These are phyloP conservation scores for Macropodus opercularis DNA, from an alignment of 2,797 vertebrate species.

Conservation along the genomic window DNA sequence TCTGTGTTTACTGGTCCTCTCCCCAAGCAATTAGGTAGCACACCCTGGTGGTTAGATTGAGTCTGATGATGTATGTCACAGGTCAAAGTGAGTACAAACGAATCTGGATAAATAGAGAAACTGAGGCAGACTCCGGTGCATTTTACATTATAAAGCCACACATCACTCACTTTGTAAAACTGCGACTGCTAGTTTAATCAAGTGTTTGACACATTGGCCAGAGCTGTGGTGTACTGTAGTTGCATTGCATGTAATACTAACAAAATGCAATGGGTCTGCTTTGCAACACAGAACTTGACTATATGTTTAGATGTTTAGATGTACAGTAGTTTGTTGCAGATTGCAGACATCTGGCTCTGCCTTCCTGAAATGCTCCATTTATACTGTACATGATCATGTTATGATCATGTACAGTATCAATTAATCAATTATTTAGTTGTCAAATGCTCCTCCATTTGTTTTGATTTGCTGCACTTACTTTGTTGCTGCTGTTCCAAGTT, in stretches of 20 bases:
- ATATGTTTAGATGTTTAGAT: no score
- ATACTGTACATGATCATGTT: no score
- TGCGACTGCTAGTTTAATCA: neutral
- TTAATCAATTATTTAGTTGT: no score
- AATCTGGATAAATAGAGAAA: neutral
- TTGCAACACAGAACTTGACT: slow-evolving; percentile 84
- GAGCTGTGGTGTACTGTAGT: slow-evolving; percentile 97
- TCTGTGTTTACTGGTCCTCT: neutral
- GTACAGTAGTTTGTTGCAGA: no score
- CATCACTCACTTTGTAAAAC: neutral
- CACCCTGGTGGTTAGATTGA: slow-evolving; percentile 38
- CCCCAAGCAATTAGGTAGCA: slow-evolving; percentile 5
- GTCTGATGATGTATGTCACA: slow-evolving; percentile 2
- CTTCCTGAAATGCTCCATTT: no score
- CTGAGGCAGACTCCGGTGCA: neutral
- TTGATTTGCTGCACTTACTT: no score
- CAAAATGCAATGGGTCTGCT: slow-evolving; percentile 88
- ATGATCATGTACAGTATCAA: no score
- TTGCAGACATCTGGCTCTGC: no score
- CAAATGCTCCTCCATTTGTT: no score
- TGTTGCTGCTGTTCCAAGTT: no score
- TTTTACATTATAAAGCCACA: fast-evolving
- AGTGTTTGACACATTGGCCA: slow-evolving; percentile 22
- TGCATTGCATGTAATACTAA: slow-evolving; percentile 90
- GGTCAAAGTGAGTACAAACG: neutral